Conservation (phyloP, 2,888 invertebrate genomes). For the Euzophera pinguis region DNA sequence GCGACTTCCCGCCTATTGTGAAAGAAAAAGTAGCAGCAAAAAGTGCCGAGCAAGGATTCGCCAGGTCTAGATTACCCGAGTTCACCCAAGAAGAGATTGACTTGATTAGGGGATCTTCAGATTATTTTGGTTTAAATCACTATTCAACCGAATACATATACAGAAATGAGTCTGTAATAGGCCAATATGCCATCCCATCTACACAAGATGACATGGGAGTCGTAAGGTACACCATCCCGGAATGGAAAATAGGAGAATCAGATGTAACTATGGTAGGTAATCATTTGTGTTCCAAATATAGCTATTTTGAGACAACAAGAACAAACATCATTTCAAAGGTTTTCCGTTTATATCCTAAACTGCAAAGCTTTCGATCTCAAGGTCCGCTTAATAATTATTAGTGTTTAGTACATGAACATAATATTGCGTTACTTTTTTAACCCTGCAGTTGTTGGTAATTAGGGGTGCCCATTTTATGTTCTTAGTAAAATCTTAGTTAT, state of each 20-base stretch:
- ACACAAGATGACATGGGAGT: slow-evolving; percentile 31
- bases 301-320: too few relatives aligned
- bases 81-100: slow-evolving; percentile 57
- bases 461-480: too few relatives aligned
- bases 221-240: slow-evolving; percentile 22
- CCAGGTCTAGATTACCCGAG: too few relatives aligned
- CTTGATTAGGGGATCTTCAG: slow-evolving; percentile 42
- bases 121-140: slow-evolving; percentile 78
- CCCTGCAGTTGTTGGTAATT: too few relatives aligned
- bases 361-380: too few relatives aligned
- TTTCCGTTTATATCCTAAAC: too few relatives aligned
- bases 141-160: slow-evolving; percentile 72
- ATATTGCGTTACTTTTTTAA: too few relatives aligned
- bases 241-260: slow-evolving; percentile 28
- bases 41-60: slow-evolving; percentile 67
- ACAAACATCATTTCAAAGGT: too few relatives aligned
- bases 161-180: slow-evolving; percentile 33
- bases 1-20: slow-evolving; percentile 81
- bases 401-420: too few relatives aligned
- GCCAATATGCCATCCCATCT: slow-evolving; percentile 29
- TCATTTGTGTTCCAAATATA: too few relatives aligned
- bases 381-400: too few relatives aligned
- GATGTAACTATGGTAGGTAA: slow-evolving; percentile 25
- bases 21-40: slow-evolving; percentile 71
- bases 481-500: too few relatives aligned